phyloP scores from a whole-genome alignment of 2,888 invertebrate species.

The Argynnis bischoffii region DNA sequence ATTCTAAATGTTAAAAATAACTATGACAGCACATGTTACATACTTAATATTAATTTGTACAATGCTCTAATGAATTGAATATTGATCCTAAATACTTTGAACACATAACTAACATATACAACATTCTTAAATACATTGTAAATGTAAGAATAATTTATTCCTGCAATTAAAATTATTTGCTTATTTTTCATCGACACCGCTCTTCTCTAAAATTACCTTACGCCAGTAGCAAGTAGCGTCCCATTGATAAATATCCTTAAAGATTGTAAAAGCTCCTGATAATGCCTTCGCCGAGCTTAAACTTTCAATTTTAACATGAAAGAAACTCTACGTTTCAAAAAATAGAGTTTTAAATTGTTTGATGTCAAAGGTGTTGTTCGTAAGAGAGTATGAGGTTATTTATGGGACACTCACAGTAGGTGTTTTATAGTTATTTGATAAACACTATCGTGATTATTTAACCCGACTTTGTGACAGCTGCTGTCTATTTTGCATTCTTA shows the following conservation, averaged over 20 bases:
- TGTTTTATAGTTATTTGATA: slow-evolving; percentile 81
- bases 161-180: background rate
- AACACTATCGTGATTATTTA: slow-evolving; percentile 79
- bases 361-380: slow-evolving; percentile 41
- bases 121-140: too few species aligned
- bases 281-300: slow-evolving; percentile 72
- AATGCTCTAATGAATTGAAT: too few species aligned
- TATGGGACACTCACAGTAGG: slow-evolving; percentile 71
- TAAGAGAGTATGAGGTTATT: slow-evolving; percentile 65
- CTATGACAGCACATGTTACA: too few species aligned
- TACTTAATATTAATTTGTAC: too few species aligned
- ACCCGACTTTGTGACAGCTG: slow-evolving; percentile 68
- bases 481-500: slow-evolving; percentile 69
- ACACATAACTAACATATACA: too few species aligned
- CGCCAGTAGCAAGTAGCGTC: slow-evolving; percentile 81
- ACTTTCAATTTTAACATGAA: slow-evolving; percentile 49
- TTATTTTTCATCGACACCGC: slow-evolving; percentile 34
- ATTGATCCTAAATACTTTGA: too few species aligned
- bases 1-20: too few species aligned
- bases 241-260: slow-evolving; percentile 80
- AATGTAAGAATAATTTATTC: too few species aligned
- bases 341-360: slow-evolving; percentile 47
- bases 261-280: slow-evolving; percentile 78
- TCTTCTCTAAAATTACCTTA: slow-evolving; percentile 57
- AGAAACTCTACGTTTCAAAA: slow-evolving; percentile 41